These are phyloP conservation scores for Achlya flavicornis DNA, from an alignment of 2,888 invertebrate species.

Conservation along the genomic window DNA sequence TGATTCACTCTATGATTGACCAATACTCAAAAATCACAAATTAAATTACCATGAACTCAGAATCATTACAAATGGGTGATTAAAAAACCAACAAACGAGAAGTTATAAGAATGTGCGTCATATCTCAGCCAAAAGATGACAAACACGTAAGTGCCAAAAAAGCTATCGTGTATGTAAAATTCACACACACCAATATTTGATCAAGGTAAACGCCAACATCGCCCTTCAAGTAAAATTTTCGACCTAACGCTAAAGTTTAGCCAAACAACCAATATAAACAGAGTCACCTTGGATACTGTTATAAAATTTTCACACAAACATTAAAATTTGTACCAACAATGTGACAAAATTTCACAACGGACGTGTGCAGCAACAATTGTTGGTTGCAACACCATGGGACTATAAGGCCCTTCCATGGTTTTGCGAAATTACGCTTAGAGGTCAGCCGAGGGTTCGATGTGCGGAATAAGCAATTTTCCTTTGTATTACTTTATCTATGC, in stretches of 20 bases:
- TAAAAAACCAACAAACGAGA: too few species aligned
- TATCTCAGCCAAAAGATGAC: too few species aligned
- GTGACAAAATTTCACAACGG: constrained; percentile 56
- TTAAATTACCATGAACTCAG: not conserved
- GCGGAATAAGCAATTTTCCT: constrained; percentile 53
- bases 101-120: too few species aligned
- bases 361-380: constrained; percentile 40
- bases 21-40: too few species aligned
- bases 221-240: constrained; percentile 11
- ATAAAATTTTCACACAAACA: constrained; percentile 17
- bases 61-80: too few species aligned
- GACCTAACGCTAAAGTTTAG: constrained; percentile 11
- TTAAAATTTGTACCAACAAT: constrained; percentile 33
- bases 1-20: not conserved
- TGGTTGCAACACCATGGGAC: constrained; percentile 57
- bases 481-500: constrained; percentile 55
- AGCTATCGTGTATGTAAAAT: not conserved
- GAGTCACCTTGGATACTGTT: constrained; percentile 9
- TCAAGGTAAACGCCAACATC: not conserved
- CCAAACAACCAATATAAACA: constrained; percentile 17
- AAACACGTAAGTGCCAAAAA: too few species aligned
- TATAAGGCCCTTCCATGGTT: constrained; percentile 47
- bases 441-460: constrained; percentile 48
- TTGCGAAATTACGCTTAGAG: constrained; percentile 60
- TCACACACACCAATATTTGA: not conserved